Conservation (phyloP, 2,888 invertebrate genomes). For the Drosophila ochracea region DNA sequence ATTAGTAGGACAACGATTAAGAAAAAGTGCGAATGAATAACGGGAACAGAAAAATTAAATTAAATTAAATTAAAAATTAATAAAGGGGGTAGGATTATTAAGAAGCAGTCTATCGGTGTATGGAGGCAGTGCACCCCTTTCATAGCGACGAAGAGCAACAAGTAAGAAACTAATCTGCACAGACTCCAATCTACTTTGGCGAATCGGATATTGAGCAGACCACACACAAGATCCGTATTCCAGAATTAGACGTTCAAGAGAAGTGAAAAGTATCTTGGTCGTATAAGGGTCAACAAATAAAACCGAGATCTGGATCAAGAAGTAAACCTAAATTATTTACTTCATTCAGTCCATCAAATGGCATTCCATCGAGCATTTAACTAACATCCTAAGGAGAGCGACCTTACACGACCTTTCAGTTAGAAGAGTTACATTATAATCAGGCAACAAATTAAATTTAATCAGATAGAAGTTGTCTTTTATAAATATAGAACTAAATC, state of each 20-base stretch:
- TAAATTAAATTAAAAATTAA: no score
- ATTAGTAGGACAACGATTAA: neutral
- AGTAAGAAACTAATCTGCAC: neutral
- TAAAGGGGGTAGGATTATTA: neutral
- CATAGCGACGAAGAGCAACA: neutral
- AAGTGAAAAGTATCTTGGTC: no score
- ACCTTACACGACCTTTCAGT: neutral
- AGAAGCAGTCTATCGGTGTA: neutral
- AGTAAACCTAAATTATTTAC: neutral
- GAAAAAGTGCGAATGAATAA: neutral
- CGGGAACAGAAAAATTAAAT: neutral
- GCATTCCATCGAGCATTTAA: neutral
- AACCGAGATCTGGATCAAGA: neutral
- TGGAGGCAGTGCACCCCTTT: neutral
- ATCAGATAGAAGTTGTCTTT: neutral
- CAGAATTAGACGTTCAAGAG: neutral
- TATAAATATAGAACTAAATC: neutral
- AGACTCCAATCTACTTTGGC: neutral
- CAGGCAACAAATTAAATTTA: neutral
- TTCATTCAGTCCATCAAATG: neutral
- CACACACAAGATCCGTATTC: neutral
- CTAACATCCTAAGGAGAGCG: no score
- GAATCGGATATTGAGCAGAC: neutral
- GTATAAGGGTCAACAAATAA: neutral
- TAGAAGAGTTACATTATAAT: neutral